Evolutionary conservation across 2,113 vertebrate species (phyloP), one percentile per base, ranked within the genome.

Genomic region (Falco punctatus): DNA sequence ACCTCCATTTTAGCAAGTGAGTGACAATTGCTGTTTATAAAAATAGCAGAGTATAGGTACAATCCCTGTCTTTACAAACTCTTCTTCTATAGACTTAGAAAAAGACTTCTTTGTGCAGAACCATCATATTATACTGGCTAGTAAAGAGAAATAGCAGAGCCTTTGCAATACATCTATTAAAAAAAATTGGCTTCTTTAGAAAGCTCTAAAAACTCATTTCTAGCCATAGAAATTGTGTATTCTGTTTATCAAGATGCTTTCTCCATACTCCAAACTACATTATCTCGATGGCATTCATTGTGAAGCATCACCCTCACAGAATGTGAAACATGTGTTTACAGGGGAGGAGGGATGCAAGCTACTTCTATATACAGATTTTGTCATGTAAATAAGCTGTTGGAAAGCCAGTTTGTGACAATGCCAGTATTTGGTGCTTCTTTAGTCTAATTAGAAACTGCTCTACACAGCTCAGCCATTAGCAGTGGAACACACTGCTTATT

Each of bases 171-270:
- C 3, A 3, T 49, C 59, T 74, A 52, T 86, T 82, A 12, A 46
- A 66, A 87, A 59, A 86, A 92, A 62, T 0, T 48, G n/a, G 3
- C 46, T 71, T 77, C 81, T 93, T 94, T 86, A 94, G 64, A 93
- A 94, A 96, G 42, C n/a, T 82, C 59, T 77, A 81, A 92, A 93
- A 95, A 21, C 72, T 95, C 21, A 90, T 95, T 96, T 95, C 69
- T 62, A 81, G 40, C 80, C 51, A 89, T 49, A 66, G 78, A 96
- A 96, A 93, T 61, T 28, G 64, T 11, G 6, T 32, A 67, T 64
- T 91, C 40, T 94, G 55, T 88, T 96, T 94, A 84, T 90, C 73
- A 83, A 67, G 57, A 77, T 59, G 58, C 69, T 86, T 93, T 67
- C 24, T 72, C 61, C 52, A 15, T 58, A 78, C 48, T 94, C 49